Conservation (phyloP, 2,888 invertebrate species). For the Allolobophora icterica region DNA sequence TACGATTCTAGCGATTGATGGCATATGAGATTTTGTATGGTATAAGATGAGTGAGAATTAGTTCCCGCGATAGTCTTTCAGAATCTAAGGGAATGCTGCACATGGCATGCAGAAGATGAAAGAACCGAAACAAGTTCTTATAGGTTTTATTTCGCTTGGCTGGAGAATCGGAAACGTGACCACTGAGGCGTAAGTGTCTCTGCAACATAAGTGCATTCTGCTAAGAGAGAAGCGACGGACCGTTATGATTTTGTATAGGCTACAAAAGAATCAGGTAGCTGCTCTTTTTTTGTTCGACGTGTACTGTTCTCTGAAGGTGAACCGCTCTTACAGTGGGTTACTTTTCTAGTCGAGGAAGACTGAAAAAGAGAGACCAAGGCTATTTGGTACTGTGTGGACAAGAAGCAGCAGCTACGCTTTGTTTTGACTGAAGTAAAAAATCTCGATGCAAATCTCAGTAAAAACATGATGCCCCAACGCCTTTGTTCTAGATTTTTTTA, state of each 20-base stretch:
- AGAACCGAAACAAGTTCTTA: not conserved
- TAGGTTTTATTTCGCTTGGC: not conserved
- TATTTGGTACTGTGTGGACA: not conserved
- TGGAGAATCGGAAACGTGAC: constrained; percentile 4
- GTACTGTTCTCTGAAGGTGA: not conserved
- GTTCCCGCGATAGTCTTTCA: not conserved
- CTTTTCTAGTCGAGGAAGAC: not conserved
- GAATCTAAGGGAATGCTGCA: not conserved
- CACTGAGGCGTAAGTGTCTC: not conserved
- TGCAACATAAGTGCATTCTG: too few species aligned
- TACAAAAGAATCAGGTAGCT: not conserved
- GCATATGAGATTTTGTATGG: not conserved
- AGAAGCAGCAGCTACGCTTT: not conserved
- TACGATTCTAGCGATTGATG: not conserved
- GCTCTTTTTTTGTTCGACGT: not conserved
- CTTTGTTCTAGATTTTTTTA: not conserved
- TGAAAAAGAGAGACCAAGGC: not conserved
- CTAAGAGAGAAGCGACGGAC: not conserved
- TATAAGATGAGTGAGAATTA: not conserved
- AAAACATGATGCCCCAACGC: not conserved
- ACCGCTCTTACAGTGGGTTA: not conserved
- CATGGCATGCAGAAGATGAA: not conserved
- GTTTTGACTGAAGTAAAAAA: not conserved
- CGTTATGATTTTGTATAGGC: not conserved
- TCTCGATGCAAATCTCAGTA: too few species aligned